Evolutionary conservation across 2,113 vertebrate genomes (phyloP).

Genomic region (Phodopus roborovskii): DNA sequence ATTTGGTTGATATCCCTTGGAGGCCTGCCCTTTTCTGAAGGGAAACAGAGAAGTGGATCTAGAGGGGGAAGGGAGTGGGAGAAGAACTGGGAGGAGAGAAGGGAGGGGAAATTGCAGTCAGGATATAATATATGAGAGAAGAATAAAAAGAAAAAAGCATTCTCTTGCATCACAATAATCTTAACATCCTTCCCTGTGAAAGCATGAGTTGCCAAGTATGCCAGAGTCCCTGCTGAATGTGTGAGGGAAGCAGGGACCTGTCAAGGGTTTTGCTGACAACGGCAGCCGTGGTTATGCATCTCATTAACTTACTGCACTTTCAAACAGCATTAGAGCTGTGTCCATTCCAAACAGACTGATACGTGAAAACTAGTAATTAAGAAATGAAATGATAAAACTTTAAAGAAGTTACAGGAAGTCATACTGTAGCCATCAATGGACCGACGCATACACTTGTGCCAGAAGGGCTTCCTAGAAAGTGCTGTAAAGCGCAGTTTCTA

Average conservation of each 20-base stretch:
- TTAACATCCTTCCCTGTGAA: background rate
- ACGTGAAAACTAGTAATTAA: background rate
- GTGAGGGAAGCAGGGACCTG: background rate
- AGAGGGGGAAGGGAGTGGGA: no score
- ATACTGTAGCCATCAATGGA: background rate
- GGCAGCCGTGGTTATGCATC: background rate
- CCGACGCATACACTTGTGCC: background rate
- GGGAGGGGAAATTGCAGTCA: no score
- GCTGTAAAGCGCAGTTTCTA: background rate
- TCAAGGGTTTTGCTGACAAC: background rate
- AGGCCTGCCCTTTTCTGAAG: background rate
- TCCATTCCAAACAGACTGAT: background rate
- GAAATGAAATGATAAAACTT: background rate
- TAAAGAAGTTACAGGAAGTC: background rate
- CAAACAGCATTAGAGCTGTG: background rate
- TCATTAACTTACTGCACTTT: background rate
- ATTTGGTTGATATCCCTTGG: background rate
- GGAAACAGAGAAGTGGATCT: no score
- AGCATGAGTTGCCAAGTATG: background rate
- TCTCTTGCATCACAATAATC: background rate
- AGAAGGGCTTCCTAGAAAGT: slow-evolving; percentile 5
- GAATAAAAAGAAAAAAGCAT: no score
- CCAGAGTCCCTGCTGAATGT: no score
- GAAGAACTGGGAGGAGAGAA: no score
- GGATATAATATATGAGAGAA: no score